Percentiles rank a stretch among this genome's conserved stretches.
phyloP scores from a whole-genome alignment of 2,113 vertebrate species.

The Pholis gunnellus region DNA sequence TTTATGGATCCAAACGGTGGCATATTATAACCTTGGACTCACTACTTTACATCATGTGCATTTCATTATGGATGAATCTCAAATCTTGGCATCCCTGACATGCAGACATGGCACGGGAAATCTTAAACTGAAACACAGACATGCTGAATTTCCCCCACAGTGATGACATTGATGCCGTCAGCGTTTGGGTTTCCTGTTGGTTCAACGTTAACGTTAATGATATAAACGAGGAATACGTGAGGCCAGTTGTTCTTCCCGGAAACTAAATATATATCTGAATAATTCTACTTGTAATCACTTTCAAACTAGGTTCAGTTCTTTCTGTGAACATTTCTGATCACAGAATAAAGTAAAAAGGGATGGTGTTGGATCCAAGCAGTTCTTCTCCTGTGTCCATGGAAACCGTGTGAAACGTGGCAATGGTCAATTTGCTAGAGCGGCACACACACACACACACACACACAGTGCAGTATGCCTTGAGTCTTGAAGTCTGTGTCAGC shows the following conservation, averaged over 20 bases:
- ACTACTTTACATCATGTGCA: constrained; percentile 17
- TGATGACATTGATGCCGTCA: constrained; percentile 16
- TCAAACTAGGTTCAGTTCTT: constrained; percentile 6
- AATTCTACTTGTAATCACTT: not conserved
- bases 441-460: constrained; percentile 37
- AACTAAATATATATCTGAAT: not conserved
- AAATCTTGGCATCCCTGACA: not conserved
- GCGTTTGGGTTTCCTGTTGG: not conserved
- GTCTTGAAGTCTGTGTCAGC: constrained; percentile 33
- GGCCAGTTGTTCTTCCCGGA: not conserved
- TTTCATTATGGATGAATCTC: constrained; percentile 35
- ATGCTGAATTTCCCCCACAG: not conserved
- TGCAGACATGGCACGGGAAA: no score
- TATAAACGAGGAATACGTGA: not conserved
- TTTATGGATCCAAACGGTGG: constrained; percentile 32
- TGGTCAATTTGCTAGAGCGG: constrained; percentile 39
- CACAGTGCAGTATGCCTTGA: constrained; percentile 36
- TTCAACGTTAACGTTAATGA: constrained; percentile 16
- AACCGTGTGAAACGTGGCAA: constrained; percentile 58
- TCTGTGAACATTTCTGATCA: constrained; percentile 26
- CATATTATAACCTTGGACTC: constrained; percentile 19
- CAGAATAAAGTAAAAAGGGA: constrained; percentile 20
- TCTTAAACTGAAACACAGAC: constrained; percentile 7
- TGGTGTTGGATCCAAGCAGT: constrained; percentile 20
- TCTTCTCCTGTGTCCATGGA: constrained; percentile 67